Base-by-base conservation (phyloP, 2,797 vertebrate species). In the Eurystomus glaucurus region DNA sequence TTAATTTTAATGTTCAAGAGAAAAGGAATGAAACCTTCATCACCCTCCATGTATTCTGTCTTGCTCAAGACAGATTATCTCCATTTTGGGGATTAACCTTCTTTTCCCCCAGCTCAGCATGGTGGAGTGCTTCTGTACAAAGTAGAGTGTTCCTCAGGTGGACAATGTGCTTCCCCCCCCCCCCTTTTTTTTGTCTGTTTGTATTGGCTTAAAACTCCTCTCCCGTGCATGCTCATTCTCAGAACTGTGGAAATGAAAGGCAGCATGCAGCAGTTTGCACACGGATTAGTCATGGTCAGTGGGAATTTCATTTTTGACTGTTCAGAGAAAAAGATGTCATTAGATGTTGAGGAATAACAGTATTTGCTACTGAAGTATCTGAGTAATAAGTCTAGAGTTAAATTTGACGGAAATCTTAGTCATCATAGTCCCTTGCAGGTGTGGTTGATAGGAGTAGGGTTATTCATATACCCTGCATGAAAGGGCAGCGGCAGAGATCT, bases 401-500 rank as follows among this genome's bases (percentile, higher is more conserved):
- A 66, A 28, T 25, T n/a, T 62, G 57, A 85, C 70, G 55, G 22
- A 48, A 54, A 76, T 66, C 14, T 66, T 41, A 60, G 82, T 54
- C 35, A 41, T 37, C 6, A 22, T 1, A 48, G 71, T 28, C 13
- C 41, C 21, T 72, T 77, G n/a, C 29, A 54, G 58, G 18, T 33
- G 13, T 31, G 29, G 28, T 46, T 45, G 57, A 11, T n/a, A 41
- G 64, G 35, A 76, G 20, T 12, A 39, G 29, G 14, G 35, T 33
- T 55, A 7, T 29, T 35, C 14, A 14, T 45, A 13, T 11, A 21
- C 25, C 45, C 51, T 43, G 13, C 0, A 1, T 7, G 22, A 43
- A 48, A 10, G 2, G 31, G 57, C 0, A 0, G 37, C 9, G n/a
- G 10, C 14, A 7, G 9, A 25, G 16, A 4, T 46, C 43, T 41